Evolutionary conservation across 2,797 vertebrate genomes (phyloP).

Genomic region (Peromyscus aztecus): DNA sequence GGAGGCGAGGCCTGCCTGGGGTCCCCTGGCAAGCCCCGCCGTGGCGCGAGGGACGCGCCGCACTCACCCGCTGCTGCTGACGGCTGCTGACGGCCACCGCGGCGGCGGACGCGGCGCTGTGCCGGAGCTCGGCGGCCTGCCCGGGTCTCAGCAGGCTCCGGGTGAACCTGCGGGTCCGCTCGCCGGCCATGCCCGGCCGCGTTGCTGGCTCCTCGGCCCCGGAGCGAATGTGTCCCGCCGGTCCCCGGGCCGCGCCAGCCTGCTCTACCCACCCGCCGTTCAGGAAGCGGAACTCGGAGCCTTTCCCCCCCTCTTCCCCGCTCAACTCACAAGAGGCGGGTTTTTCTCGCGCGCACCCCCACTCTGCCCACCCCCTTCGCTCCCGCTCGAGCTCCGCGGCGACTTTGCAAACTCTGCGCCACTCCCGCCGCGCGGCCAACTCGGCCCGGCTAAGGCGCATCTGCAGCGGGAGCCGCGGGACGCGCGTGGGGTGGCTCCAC

Average conservation of each 20-base stretch:
- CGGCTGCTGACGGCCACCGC: conserved; percentile 80
- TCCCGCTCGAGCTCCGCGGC: conserved; percentile 48
- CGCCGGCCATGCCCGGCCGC: conserved; percentile 90
- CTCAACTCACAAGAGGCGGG: conserved; percentile 81
- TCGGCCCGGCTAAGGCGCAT: neutral
- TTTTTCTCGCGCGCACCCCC: conserved; percentile 75
- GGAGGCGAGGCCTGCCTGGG: conserved; percentile 75
- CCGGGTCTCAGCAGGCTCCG: conserved; percentile 96
- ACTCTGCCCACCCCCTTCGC: conserved; percentile 70
- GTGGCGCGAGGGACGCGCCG: conserved; percentile 82
- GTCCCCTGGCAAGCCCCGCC: conserved; percentile 61
- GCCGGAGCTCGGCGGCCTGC: conserved; percentile 94
- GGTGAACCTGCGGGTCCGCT: conserved; percentile 95
- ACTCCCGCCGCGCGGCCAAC: neutral
- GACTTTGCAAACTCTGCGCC: conserved; percentile 79
- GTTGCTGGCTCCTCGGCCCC: neutral
- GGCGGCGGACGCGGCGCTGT: conserved; percentile 91
- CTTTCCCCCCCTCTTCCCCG: conserved; percentile 73
- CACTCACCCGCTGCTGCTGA: conserved; percentile 86
- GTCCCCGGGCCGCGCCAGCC: conserved; percentile 47
- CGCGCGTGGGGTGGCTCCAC: conserved; percentile 48
- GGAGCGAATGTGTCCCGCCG: conserved; percentile 73
- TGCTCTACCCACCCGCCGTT: conserved; percentile 64
- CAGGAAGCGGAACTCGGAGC: conserved; percentile 84
- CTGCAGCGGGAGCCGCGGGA: neutral